Evolutionary conservation across 1,140 invertebrate species (phyloP), one percentile per base, ranked within the genome.

Genomic region (Drosophila tani): DNA sequence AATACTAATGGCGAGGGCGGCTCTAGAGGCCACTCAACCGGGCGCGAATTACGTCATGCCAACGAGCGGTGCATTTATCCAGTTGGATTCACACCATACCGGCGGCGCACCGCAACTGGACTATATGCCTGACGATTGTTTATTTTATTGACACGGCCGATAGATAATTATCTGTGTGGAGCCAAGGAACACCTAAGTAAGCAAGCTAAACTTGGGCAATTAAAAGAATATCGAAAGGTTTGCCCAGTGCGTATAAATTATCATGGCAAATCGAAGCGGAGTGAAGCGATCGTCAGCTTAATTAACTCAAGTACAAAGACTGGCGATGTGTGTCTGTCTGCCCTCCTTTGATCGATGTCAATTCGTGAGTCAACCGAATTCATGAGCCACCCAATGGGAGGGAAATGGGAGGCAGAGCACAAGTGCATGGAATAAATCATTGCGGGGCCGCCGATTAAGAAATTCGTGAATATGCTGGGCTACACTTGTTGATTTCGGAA

Each of bases 261-360:
- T 81, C 75, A 65, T 71, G 27, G 59, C 51, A 79, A 82, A 82
- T 87, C 78, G 64, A 78, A 86, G 53, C 79, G 73, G 68, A 84
- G 69, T 67, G 49, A 59, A 68, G 65, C 70, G 82, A 79, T 82
- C 79, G 75, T 60, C 57, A 50, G 74, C 51, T 90, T 84, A 84
- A 90, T 88, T 88, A 90, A 84, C 74, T 70, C 78, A 68, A 85
- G 82, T 73, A 69, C 76, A 66, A 79, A 79, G 66, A 82, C 76
- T 66, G 64, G 40, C 50, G 59, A 51, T 75, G 35, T 58, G 47
- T 68, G 79, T 75, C 27, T 53, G 49, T 71, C 64, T 76, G 79
- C 65, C 69, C 81, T 75, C 73, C 40, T 62, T 79, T 86, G 79
- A 86, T 76, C 82, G 83, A 86, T 68, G 84, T 88, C 84, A 88